These are phyloP conservation scores for Dorcus parallelipipedus DNA, from an alignment of 2,888 invertebrate genomes.

Conservation along the genomic window DNA sequence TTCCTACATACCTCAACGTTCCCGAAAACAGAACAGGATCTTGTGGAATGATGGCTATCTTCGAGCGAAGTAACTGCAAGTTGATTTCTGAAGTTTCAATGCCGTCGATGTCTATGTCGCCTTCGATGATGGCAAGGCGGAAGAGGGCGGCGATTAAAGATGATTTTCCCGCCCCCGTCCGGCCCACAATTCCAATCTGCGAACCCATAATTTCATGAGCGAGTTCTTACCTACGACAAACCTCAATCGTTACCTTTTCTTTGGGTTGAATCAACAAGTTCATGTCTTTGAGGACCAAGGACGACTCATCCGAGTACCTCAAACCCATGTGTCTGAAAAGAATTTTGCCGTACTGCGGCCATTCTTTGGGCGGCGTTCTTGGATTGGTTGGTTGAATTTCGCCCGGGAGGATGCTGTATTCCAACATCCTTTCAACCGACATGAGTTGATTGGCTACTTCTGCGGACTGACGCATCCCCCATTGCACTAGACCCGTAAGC, in stretches of 20 bases:
- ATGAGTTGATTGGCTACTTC: slow-evolving; percentile 76
- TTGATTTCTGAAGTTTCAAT: slow-evolving; percentile 58
- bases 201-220: slow-evolving; percentile 27
- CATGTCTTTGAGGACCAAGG: slow-evolving; percentile 69
- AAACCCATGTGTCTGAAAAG: slow-evolving; percentile 62
- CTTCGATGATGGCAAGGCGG: slow-evolving; percentile 58
- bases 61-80: slow-evolving; percentile 58
- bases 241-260: slow-evolving; percentile 56
- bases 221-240: neutral
- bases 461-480: slow-evolving; percentile 82
- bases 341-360: slow-evolving; percentile 68
- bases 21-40: slow-evolving; percentile 73
- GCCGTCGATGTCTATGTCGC: slow-evolving; percentile 67
- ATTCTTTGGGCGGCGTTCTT: slow-evolving; percentile 57
- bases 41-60: slow-evolving; percentile 74
- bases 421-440: slow-evolving; percentile 80
- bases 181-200: slow-evolving; percentile 76
- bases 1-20: slow-evolving; percentile 52
- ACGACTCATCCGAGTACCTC: slow-evolving; percentile 61
- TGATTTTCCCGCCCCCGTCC: slow-evolving; percentile 83
- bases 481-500: slow-evolving; percentile 62
- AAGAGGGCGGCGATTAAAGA: slow-evolving; percentile 63
- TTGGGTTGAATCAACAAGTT: slow-evolving; percentile 65
- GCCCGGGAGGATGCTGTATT: slow-evolving; percentile 69
- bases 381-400: slow-evolving; percentile 55